Evolutionary conservation across 2,888 invertebrate species (phyloP).

Genomic region (Xestia xanthographa): DNA sequence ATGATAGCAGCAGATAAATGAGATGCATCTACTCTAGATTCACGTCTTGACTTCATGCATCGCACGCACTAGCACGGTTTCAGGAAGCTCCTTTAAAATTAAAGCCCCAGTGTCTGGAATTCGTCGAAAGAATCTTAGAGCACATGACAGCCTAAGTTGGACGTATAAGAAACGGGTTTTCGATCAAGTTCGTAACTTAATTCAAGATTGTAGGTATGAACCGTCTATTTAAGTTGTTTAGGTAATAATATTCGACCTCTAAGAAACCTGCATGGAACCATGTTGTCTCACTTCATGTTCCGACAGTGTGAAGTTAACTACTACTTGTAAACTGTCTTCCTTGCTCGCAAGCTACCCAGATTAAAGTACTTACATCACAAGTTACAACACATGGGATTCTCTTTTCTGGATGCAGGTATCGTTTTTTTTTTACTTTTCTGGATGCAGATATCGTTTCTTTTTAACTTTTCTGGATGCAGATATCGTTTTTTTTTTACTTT

Average conservation of each 20-base stretch:
- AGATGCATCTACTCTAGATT: slow-evolving; percentile 14
- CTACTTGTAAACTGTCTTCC: slow-evolving; percentile 3
- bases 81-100: neutral
- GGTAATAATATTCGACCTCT: neutral
- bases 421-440: neutral
- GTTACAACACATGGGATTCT: neutral
- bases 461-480: neutral
- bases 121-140: neutral
- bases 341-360: neutral
- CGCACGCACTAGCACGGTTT: neutral
- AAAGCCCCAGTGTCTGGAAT: neutral
- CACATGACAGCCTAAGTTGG: neutral
- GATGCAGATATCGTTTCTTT: slow-evolving; percentile 1
- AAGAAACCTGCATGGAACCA: neutral
- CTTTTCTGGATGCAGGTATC: neutral
- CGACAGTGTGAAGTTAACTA: slow-evolving; percentile 1
- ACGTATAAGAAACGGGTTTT: neutral
- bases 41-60: neutral
- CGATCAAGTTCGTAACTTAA: neutral
- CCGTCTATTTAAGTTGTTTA: neutral
- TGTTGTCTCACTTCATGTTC: slow-evolving; percentile 19
- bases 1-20: slow-evolving; percentile 6
- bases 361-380: neutral
- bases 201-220: slow-evolving; percentile 5
- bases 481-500: too few relatives aligned